phyloP scores from a whole-genome alignment of 2,797 vertebrate genomes.

The Pseudomugil gertrudae region DNA sequence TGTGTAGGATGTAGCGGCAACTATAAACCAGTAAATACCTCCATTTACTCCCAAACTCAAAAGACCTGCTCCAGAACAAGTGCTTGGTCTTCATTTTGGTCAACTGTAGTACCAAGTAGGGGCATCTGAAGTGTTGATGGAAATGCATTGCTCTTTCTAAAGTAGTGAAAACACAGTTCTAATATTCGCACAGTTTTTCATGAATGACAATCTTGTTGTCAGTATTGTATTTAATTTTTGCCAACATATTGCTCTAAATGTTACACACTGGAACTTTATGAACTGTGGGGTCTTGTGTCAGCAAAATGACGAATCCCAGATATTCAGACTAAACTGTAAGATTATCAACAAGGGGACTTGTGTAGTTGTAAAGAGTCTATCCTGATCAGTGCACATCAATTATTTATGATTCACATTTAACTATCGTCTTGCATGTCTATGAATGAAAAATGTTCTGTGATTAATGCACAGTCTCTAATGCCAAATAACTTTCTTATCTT shows the following conservation, averaged over 20 bases:
- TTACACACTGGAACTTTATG: conserved; percentile 44
- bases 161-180: not conserved
- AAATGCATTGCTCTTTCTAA: not conserved
- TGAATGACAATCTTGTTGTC: not conserved
- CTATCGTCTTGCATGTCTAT: conserved; percentile 64
- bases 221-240: not conserved
- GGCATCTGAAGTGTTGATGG: not conserved
- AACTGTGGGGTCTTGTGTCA: conserved; percentile 27
- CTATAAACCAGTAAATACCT: not conserved
- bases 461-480: conserved; percentile 37
- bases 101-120: not conserved
- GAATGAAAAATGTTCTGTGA: conserved; percentile 49
- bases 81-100: not conserved
- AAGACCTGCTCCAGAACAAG: not conserved
- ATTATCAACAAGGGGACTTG: conserved; percentile 42
- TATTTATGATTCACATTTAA: conserved; percentile 65
- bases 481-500: conserved; percentile 5
- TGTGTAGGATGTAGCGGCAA: conserved; percentile 11
- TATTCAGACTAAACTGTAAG: conserved; percentile 38
- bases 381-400: conserved; percentile 43
- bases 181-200: not conserved
- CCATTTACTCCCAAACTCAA: not conserved
- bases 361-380: conserved; percentile 40
- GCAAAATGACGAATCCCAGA: conserved; percentile 30
- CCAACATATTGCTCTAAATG: not conserved